Base-by-base conservation (phyloP, 2,888 invertebrate species). In the Eupithecia pulchellata region DNA sequence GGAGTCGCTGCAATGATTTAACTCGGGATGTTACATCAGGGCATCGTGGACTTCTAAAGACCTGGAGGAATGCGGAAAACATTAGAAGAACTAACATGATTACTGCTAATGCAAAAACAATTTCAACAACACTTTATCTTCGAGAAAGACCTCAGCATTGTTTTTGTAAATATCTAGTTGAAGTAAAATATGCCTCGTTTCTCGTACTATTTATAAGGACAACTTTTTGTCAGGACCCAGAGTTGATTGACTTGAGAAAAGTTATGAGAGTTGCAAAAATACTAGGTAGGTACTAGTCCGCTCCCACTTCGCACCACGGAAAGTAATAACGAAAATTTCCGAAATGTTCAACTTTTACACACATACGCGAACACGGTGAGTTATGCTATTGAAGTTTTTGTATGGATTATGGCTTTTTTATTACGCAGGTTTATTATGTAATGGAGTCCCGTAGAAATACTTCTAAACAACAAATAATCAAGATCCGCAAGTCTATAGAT, bases 101-200 rank as follows among this genome's bases (percentile, higher is more conserved):
- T 63, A 60, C 68, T 14, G 61, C 2, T n/a, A 8, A 30, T 67
- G 68, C 68, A 61, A 74, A 74, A 77, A 75, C 74, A 74, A 71
- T 75, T 66, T 60, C 60, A 8, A 60, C n/a, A n/a, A n/a, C n/a
- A n/a, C n/a, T n/a, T n/a, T n/a, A 47, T 47, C 42, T 47, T 42
- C 42, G 42, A 17, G n/a, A 8, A 42, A 42, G n/a, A n/a, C 17
- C 36, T 25, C n/a, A 47, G n/a, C n/a, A n/a, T 9, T 20, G 9
- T 2, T 20, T 39, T 39, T 39, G n/a, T 1, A 42, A 42, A 47
- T 47, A 20, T n/a, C n/a, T 20, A 20, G 20, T 20, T 47, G 20
- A 42, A 47, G 42, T 9, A 47, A 47, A 47, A 47, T 2, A 20
- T 47, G 3, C n/a, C n/a, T 8, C 2, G n/a, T 9, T 47, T 20